Evolutionary conservation across 2,113 vertebrate genomes (phyloP), one percentile per base, ranked within the genome.

Genomic region (Vanacampus margaritifer): DNA sequence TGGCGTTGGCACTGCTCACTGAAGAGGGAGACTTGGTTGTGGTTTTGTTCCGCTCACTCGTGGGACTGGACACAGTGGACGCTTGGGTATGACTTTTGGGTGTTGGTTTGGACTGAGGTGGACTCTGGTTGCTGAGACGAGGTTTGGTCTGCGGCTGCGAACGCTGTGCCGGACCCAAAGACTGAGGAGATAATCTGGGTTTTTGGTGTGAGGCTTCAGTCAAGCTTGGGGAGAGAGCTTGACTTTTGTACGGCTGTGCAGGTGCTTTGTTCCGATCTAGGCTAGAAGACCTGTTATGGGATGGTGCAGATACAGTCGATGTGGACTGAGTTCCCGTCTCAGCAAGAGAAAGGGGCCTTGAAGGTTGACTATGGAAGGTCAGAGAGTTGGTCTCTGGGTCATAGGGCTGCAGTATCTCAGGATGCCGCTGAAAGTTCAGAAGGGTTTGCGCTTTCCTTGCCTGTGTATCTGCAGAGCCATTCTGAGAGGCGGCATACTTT

Each of bases 381-480:
- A 92, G 68, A 53, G 89, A 87, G 83, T 86, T 93, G 78, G 91
- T 94, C 45, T 93, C 89, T 23, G 95, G 96, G 86, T 97, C 90
- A 17, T 98, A 98, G 0, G 96, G 95, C 84, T 95, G 93, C 64
- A 98, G 80, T 67, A 98, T 86, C 87, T 98, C 96, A 16, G 97
- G 96, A 68, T 98, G 94, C 71, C 81, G 94, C 82, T 98, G 95
- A 78, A 94, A 97, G 86, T 98, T 98, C 68, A 96, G 87, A 69
- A 96, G 69, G 4, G 73, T 85, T 23, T 92, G 78, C 0, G 93
- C 54, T 79, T 91, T 94, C 32, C 79, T 69, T 65, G 45, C 82
- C 8, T 89, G 54, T 32, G 85, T 73, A 57, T 92, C 91, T 6
- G 82, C 62, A 17, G 74, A 19, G 0, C 83, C 87, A 35, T 91